A percentile compares a stretch with the other conserved stretches of the same genome.
Evolutionary conservation across 1,140 invertebrate genomes (phyloP).

Genomic region (Trypoxylus dichotomus): DNA sequence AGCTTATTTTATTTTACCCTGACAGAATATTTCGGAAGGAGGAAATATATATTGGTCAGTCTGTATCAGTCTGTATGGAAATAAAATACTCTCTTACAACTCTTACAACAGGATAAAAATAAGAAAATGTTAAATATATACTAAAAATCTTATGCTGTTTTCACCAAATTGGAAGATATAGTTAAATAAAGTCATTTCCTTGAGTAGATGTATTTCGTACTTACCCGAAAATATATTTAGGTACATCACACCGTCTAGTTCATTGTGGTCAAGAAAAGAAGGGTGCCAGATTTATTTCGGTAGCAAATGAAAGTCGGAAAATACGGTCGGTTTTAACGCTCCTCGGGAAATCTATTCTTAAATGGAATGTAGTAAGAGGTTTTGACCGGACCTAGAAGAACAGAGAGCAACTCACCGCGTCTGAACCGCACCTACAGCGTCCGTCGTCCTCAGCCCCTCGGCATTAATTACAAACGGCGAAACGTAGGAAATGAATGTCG

Average conservation of each 20-base stretch:
- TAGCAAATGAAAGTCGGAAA: constrained; percentile 23
- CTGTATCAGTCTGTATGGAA: too few relatives aligned
- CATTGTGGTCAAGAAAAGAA: constrained; percentile 10
- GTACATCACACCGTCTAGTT: background rate
- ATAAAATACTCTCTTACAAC: too few relatives aligned
- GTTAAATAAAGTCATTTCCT: too few relatives aligned
- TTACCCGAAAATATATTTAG: background rate
- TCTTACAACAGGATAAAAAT: too few relatives aligned
- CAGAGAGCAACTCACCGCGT: background rate
- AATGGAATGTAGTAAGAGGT: constrained; percentile 23
- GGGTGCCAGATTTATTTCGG: constrained; percentile 6
- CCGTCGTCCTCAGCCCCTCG: constrained; percentile 44
- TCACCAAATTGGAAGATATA: too few relatives aligned
- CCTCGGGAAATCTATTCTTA: constrained; percentile 15
- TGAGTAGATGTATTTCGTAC: background rate
- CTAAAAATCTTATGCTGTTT: too few relatives aligned
- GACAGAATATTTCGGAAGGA: too few relatives aligned
- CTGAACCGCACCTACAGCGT: constrained; percentile 12
- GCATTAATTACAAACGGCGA: constrained; percentile 49
- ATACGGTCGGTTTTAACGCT: constrained; percentile 19
- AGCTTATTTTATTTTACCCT: too few relatives aligned
- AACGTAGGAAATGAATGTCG: constrained; percentile 50
- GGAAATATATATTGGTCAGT: too few relatives aligned
- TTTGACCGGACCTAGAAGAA: constrained; percentile 25
- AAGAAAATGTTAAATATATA: too few relatives aligned